Evolutionary conservation across 2,888 invertebrate species (phyloP), one percentile per base, ranked within the genome.

Genomic region (Scrobipalpa costella): DNA sequence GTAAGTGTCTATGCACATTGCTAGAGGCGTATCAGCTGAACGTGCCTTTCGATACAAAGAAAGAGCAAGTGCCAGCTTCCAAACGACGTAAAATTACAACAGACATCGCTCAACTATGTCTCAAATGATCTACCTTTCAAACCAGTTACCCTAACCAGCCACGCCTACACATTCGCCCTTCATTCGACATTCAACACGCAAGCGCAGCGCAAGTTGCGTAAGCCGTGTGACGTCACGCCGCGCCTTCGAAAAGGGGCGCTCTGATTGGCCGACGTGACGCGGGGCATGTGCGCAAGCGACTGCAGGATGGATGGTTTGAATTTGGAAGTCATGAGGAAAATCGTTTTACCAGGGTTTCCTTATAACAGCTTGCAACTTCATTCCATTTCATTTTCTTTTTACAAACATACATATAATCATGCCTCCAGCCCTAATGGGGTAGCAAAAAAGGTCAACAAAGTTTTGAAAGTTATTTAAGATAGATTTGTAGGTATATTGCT

Each of bases 241-340:
- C 71, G 73, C 73, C 73, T 71, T 71, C 67, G 7, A 49, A 58
- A 52, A 64, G 64, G 62, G 66, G 68, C 52, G 49, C 64, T 21
- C 67, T 64, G 52, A 74, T 74, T 74, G 73, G 73, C 38, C 21
- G 64, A 52, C 64, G 59, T 50, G 64, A 27, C 44, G 0, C 15
- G n/a, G 33, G 21, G 57, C 66, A 66, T 63, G 64, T 66, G 64
- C 60, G 58, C 55, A 55, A 44, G 27, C 59, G 59, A 40, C 15
- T 40, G 38, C 58, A 58, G 21, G 50, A 17, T 38, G 57, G 34
- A 17, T 58, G 38, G n/a, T 34, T 55, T 55, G 34, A 34, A 55
- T 55, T 34, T 55, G 34, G 34, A 55, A 34, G n/a, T 11, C 52
- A 19, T 36, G 36, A 7, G 38, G 17, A 7, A 38, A 52, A 47